These are phyloP conservation scores for Balaeniceps rex DNA, from an alignment of 2,113 vertebrate genomes.

Conservation along the genomic window DNA sequence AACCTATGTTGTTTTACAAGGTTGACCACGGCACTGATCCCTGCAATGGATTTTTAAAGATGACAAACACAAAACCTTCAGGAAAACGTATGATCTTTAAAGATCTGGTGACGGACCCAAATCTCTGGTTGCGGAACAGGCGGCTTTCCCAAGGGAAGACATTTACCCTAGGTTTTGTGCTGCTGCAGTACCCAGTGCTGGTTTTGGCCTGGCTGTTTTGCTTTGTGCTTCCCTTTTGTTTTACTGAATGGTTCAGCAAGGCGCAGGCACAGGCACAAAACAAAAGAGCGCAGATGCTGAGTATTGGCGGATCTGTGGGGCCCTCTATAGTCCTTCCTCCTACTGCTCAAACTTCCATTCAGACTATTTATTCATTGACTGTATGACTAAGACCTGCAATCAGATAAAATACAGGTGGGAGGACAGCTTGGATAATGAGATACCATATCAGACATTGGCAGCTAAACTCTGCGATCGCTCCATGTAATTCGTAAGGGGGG, in stretches of 20 bases:
- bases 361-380: conserved; percentile 40
- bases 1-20: not conserved
- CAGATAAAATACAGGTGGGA: conserved; percentile 43
- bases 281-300: not conserved
- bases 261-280: fast-evolving
- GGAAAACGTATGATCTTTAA: not conserved
- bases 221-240: not conserved
- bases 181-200: not conserved
- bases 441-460: not conserved
- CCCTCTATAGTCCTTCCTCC: not conserved
- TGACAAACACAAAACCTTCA: not conserved
- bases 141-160: fast-evolving
- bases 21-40: not conserved
- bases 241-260: not conserved
- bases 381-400: conserved; percentile 19
- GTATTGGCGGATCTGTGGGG: not conserved
- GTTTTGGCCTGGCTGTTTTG: not conserved
- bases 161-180: not conserved
- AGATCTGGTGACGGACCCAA: not conserved
- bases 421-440: conserved; percentile 37
- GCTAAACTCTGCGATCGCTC: not conserved
- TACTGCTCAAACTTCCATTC: conserved; percentile 17
- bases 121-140: not conserved
- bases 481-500: not conserved
- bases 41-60: not conserved